Evolutionary conservation across 1,140 invertebrate genomes (phyloP), one percentile per base, ranked within the genome.

Genomic region (Drosophila teissieri): DNA sequence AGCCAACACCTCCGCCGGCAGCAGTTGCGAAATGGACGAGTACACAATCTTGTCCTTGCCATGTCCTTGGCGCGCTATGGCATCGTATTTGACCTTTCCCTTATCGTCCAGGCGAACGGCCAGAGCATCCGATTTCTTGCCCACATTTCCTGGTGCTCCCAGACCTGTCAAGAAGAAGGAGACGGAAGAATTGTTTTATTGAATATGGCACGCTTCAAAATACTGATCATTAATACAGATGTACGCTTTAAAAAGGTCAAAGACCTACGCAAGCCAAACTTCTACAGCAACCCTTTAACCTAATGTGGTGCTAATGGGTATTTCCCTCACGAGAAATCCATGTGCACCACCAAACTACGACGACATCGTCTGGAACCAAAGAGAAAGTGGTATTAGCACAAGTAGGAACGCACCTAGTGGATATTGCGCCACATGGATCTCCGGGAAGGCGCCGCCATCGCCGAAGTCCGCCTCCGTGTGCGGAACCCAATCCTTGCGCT

Each of bases 381-480:
- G 34, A 24, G 22, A 52, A 58, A 49, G n/a, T 14, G 1, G 45
- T 17, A 48, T 7, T 39, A 19, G 24, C 2, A 39, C 12, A 3
- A 24, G 3, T 3, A 3, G 7, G 6, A 27, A 34, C 78, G 76
- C 97, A 70, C 96, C 96, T 31, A 99, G 92, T 0, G 99, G 99
- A 93, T 98, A 99, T 89, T 99, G 99, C 0, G 98, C 98, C 12
- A 99, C 96, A 92, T 96, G 97, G 62, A 99, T 98, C 93, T 99
- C 99, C 1, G 99, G 99, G 93, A 98, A 99, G 0, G 99, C 98
- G 11, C 99, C 99, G 7, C 99, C 99, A 96, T 99, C 98, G 95
- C 96, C 94, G 91, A 93, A 95, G 93, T 98, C 98, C 56, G 98
- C 97, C 78, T 95, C 94, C 61, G 94, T 95, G 61, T 98, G 93